Conservation (phyloP, 2,113 vertebrate species). For the Oncorhynchus keta region DNA sequence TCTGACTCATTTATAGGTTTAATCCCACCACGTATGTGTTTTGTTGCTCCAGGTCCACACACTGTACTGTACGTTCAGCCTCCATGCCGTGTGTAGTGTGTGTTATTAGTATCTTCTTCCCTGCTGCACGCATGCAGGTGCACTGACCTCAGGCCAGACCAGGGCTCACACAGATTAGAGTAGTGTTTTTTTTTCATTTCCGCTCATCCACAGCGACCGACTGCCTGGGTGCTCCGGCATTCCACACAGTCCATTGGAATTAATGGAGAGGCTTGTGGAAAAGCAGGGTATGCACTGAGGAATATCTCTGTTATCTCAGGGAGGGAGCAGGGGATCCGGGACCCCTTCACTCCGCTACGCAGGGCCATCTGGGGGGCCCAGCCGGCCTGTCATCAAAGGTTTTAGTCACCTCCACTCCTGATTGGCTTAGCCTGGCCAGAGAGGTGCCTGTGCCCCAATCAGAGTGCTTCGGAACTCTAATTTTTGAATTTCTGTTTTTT, state of each 20-base stretch:
- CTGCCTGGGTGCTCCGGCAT: constrained; percentile 61
- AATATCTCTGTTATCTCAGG: constrained; percentile 74
- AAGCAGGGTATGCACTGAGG: constrained; percentile 67
- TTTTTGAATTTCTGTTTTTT: constrained; percentile 70
- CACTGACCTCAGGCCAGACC: constrained; percentile 43
- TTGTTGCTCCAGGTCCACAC: no score
- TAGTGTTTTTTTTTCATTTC: constrained; percentile 68
- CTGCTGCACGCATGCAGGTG: constrained; percentile 43
- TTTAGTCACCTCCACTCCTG: constrained; percentile 35
- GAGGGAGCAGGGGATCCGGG: constrained; percentile 36
- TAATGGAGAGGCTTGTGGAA: constrained; percentile 66
- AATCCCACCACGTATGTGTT: no score
- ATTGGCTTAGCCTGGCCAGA: constrained; percentile 29
- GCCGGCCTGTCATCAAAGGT: constrained; percentile 31
- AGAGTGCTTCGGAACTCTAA: constrained; percentile 54
- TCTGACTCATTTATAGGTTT: no score
- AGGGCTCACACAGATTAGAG: constrained; percentile 25
- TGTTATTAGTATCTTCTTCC: constrained; percentile 16
- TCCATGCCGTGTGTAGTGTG: neutral
- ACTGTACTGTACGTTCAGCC: no score
- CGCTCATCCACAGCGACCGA: constrained; percentile 49
- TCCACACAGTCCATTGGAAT: constrained; percentile 71
- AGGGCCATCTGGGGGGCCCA: constrained; percentile 33
- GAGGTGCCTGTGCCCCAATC: constrained; percentile 52
- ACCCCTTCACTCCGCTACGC: constrained; percentile 34